Evolutionary conservation across 2,888 invertebrate species (phyloP).

Genomic region (Phymatocera aterrima): DNA sequence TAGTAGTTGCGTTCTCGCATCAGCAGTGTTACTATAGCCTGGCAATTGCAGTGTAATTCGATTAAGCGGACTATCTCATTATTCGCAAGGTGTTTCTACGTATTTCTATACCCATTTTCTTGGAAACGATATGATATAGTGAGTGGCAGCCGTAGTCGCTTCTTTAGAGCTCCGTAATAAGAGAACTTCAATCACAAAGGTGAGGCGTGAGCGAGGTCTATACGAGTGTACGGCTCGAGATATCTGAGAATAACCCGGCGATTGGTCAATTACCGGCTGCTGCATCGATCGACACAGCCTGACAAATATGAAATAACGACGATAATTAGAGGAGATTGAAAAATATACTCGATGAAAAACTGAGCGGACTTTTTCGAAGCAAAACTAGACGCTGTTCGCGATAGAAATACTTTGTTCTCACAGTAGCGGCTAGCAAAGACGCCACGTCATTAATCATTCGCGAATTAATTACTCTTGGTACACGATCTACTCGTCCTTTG

Average conservation of each 20-base stretch:
- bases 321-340: conserved; percentile 30
- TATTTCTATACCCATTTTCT: conserved; percentile 27
- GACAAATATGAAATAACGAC: conserved; percentile 30
- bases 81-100: conserved; percentile 17
- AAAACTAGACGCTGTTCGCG: conserved; percentile 9
- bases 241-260: conserved; percentile 1
- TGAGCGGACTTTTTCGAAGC: conserved; percentile 3
- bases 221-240: background rate
- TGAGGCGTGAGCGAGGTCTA: background rate
- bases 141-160: conserved; percentile 10
- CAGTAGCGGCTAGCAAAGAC: conserved; percentile 14
- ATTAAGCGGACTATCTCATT: conserved; percentile 18
- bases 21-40: conserved; percentile 5
- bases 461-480: conserved; percentile 37
- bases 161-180: conserved; percentile 15
- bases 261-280: conserved; percentile 36
- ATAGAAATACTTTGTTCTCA: conserved; percentile 41
- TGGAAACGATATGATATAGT: conserved; percentile 2
- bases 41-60: conserved; percentile 2
- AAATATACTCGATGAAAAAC: conserved; percentile 26
- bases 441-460: conserved; percentile 38
- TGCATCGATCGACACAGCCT: background rate
- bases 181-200: conserved; percentile 28
- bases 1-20: background rate
- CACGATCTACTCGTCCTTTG: conserved; percentile 36